Evolutionary conservation across 2,888 invertebrate species (phyloP).

Genomic region (Leptothorax acervorum): DNA sequence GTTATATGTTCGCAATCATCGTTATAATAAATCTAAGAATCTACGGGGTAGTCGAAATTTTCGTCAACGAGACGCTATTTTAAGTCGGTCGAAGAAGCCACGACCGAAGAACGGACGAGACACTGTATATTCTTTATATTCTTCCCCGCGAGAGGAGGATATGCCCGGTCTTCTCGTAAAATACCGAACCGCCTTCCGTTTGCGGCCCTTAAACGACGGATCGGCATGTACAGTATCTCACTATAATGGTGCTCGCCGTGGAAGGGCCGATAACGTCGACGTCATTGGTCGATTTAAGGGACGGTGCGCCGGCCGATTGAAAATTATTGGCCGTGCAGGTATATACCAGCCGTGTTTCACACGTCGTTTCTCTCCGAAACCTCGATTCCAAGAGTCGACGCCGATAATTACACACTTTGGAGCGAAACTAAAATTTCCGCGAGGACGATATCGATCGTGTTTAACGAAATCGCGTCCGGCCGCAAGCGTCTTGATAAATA

Average conservation of each 20-base stretch:
- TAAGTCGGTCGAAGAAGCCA: background rate
- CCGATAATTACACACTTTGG: background rate
- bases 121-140: constrained; percentile 35
- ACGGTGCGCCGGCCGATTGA: constrained; percentile 70
- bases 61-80: background rate
- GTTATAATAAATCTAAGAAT: background rate
- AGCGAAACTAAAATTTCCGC: background rate
- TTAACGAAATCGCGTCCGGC: background rate
- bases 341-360: constrained; percentile 15
- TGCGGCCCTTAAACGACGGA: constrained; percentile 75
- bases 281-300: constrained; percentile 75
- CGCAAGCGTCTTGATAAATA: constrained; percentile 14
- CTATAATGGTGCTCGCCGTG: constrained; percentile 73
- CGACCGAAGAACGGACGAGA: background rate
- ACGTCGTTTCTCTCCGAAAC: background rate
- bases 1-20: background rate
- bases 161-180: constrained; percentile 35
- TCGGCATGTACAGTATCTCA: constrained; percentile 75
- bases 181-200: constrained; percentile 62
- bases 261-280: constrained; percentile 75
- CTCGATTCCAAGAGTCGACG: background rate
- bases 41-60: background rate
- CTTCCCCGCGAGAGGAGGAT: constrained; percentile 10
- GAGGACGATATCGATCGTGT: background rate
- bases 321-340: constrained; percentile 69